Evolutionary conservation across 53 echinoderm and acorn worm species (phyloP), one percentile per base, ranked within the genome.

Genomic region (Antedon mediterranea): DNA sequence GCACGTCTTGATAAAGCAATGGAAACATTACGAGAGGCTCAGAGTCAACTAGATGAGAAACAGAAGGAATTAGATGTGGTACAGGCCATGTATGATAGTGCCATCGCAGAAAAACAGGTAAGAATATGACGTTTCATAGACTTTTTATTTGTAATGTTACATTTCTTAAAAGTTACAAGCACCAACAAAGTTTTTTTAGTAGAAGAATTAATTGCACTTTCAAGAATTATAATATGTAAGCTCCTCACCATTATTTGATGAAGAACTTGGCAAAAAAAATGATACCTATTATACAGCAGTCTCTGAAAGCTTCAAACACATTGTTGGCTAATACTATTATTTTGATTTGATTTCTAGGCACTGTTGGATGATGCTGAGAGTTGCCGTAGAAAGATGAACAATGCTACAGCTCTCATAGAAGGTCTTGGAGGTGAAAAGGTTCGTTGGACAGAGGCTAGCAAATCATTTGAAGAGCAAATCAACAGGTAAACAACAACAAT

Each of bases 361-460:
- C 80, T 97, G 28, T 79, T 97, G 71, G 98, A 97, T 31, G 92
- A 97, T 81, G 98, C 98, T 0, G 98, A 97, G 74, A 97, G 90
- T 83, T 97, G 98, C 77, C 85, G 98, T 30, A 85, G 91, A 57
- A 95, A 95, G 86, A 95, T 95, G 95, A 85, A 71, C 78, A 95
- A 95, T 78, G 91, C 91, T 75, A 95, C 95, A 29, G 89, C 95
- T 3, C 86, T 95, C 42, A 95, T 95, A 78, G 85, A 85, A 73
- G 95, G 95, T 31, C 89, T 95, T 2, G 91, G 95, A 31, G 95
- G 95, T n/a, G 95, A 95, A 89, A 95, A 84, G 80, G 82, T 95
- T 1, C 80, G 91, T 15, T 95, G 95, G 95, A 95, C 95, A 0
- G 95, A 95, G 79, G 95, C 95, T 8, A 95, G 95, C 84, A 95